Evolutionary conservation across 1,140 invertebrate species (phyloP), one percentile per base, ranked within the genome.

Genomic region (Plodia interpunctella): DNA sequence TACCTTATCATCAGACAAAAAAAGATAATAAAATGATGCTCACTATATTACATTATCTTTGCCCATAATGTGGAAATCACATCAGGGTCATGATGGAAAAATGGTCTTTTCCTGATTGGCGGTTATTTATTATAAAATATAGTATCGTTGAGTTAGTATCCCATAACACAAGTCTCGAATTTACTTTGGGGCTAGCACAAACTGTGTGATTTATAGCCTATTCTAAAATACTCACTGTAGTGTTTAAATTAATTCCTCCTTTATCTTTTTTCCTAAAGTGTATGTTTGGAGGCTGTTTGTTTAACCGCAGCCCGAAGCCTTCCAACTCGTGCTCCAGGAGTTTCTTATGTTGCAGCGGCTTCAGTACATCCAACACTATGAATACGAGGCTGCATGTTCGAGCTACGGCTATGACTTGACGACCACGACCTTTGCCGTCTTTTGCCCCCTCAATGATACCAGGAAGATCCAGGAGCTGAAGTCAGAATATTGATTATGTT

Each of bases 361-460:
- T 99, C 13, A 99, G 90, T 0, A 99, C 98, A 90, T 99, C 99
- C 19, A 99, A 90, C 0, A 99, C 98, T 81, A 99, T 99, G 80
- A 99, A 99, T 76, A 99, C 98, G 0, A 99, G 92, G 87, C 97
- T 98, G 83, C 98, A 99, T 0, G 99, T 99, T 63, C 98, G 92
- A 0, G 99, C 99, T 0, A 99, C 99, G 21, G 99, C 98, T 81
- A 99, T 99, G 5, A 99, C 99, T 92, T 99, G 99, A 75, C 98
- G 93, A 92, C 99, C 98, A 89, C 98, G 90, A 91, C 98, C 98
- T 90, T 99, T 99, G 38, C 97, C 97, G 87, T 99, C 99, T 87
- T 99, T 99, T n/a, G 99, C 99, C 69, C 99, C 99, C 92, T 99
- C 99, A 82, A 99, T 99, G 87, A 99, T 99, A 91, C 99, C 99